A percentile compares a stretch with the other conserved stretches of the same genome.
Conservation (phyloP, 2,113 vertebrate genomes). For the Anarhynchus alexandrinus region DNA sequence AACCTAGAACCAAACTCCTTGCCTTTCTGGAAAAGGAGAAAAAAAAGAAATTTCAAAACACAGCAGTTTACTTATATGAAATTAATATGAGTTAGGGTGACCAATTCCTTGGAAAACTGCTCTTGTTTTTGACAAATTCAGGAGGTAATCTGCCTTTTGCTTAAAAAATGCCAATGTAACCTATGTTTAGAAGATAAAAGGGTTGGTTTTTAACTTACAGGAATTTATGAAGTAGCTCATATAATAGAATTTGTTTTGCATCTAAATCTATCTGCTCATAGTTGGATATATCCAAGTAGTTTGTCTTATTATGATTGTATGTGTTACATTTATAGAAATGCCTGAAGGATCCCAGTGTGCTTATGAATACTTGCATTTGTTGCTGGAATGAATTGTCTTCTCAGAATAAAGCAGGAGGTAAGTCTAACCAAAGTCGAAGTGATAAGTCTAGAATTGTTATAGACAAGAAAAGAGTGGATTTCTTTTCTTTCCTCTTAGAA, state of each 20-base stretch:
- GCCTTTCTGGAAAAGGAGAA: neutral
- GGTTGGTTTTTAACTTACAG: neutral
- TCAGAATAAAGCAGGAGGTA: neutral
- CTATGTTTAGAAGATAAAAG: neutral
- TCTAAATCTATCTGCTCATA: neutral
- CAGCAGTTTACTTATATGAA: neutral
- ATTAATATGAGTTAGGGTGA: neutral
- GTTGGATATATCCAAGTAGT: neutral
- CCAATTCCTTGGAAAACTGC: neutral
- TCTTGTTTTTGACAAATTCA: neutral
- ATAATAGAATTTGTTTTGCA: neutral
- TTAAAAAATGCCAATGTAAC: neutral
- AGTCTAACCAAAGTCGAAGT: neutral
- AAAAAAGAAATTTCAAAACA: neutral
- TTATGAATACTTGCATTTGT: neutral
- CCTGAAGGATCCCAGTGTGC: neutral
- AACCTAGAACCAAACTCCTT: neutral
- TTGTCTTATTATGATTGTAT: neutral
- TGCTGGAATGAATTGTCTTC: neutral
- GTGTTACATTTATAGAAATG: neutral
- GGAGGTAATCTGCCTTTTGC: neutral
- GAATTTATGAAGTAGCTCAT: neutral
- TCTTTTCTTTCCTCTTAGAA: neutral
- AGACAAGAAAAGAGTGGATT: neutral
- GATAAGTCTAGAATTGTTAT: neutral